Conservation (phyloP, 2,113 vertebrate species). For the Chaetodon trifascialis region DNA sequence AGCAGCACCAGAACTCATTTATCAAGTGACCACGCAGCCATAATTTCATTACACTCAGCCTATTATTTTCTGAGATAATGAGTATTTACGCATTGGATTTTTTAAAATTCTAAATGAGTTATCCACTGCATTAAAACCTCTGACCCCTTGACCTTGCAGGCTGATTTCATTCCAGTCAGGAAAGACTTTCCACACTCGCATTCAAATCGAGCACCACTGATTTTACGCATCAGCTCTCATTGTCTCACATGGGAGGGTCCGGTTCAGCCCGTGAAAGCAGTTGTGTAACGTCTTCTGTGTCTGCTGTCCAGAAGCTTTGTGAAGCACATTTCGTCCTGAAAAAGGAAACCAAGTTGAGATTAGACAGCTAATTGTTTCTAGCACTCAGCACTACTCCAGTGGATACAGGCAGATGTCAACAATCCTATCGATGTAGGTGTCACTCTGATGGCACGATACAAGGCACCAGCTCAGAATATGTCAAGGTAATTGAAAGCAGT, state of each 20-base stretch:
- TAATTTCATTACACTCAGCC: slow-evolving; percentile 26
- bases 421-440: slow-evolving; percentile 15
- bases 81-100: slow-evolving; percentile 21
- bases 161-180: slow-evolving; percentile 15
- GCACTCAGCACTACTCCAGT: neutral
- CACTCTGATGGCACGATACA: slow-evolving; percentile 20
- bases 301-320: too few relatives aligned
- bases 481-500: slow-evolving; percentile 13
- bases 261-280: too few relatives aligned
- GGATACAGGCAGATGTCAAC: neutral
- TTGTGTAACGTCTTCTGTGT: too few relatives aligned
- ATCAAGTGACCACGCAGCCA: slow-evolving; percentile 29
- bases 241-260: too few relatives aligned
- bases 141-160: slow-evolving; percentile 30
- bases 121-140: slow-evolving; percentile 14
- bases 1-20: slow-evolving; percentile 45
- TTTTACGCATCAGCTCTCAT: neutral
- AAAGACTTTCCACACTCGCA: neutral
- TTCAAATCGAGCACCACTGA: neutral
- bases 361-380: neutral
- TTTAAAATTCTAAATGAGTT: slow-evolving; percentile 12
- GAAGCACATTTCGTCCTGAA: neutral
- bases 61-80: slow-evolving; percentile 33
- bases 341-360: neutral
- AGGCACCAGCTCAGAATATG: neutral